phyloP scores from a whole-genome alignment of 1,140 invertebrate genomes.

The Metopolophium dirhodum region DNA sequence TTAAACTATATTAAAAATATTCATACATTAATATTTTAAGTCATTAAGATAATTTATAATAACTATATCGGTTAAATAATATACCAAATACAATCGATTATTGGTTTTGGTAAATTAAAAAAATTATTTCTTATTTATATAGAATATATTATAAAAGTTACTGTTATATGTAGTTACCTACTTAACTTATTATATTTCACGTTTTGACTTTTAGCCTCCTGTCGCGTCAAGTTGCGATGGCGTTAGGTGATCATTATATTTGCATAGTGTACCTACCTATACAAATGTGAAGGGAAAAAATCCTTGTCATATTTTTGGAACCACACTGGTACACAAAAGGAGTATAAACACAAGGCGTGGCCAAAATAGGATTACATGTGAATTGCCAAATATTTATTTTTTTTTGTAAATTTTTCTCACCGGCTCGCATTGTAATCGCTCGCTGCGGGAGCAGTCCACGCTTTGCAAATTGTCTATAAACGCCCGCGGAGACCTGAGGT shows the following conservation, averaged over 20 bases:
- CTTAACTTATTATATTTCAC: not conserved
- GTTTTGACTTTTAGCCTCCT: not conserved
- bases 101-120: not conserved
- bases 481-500: not conserved
- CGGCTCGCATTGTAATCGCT: not conserved
- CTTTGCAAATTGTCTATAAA: not conserved
- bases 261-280: not conserved
- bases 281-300: slow-evolving; percentile 4
- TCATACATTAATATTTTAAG: not conserved
- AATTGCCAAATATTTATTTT: not conserved
- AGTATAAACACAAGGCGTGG: not conserved
- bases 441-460: not conserved
- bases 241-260: not conserved
- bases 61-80: not conserved
- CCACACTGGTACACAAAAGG: not conserved
- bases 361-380: not conserved
- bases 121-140: not conserved
- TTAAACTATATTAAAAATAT: not conserved
- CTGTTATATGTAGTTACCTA: not conserved
- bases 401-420: not conserved
- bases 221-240: not conserved
- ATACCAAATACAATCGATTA: not conserved
- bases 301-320: not conserved
- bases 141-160: not conserved
- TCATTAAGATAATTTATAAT: not conserved